These are phyloP conservation scores for Trissonchulus sp. DNA, from an alignment of 2,888 invertebrate genomes.

Conservation along the genomic window DNA sequence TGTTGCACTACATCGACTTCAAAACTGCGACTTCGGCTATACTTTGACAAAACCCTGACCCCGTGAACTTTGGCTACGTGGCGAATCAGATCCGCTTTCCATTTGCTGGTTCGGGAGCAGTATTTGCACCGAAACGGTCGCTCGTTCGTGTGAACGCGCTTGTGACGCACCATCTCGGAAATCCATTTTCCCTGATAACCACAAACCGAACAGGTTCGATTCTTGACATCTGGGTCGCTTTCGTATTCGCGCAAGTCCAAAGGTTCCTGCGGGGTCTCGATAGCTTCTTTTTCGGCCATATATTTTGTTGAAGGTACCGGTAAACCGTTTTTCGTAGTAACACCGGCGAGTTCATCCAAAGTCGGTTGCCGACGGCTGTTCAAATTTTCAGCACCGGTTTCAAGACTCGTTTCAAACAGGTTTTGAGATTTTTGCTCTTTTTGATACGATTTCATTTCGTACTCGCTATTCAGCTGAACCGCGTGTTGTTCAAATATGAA, in stretches of 20 bases:
- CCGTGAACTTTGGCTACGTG: constrained; percentile 57
- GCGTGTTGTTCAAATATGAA: constrained; percentile 27
- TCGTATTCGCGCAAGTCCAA: constrained; percentile 43
- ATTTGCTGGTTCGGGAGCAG: constrained; percentile 56
- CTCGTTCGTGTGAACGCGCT: constrained; percentile 54
- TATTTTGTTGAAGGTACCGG: no score
- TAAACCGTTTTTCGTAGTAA: background rate
- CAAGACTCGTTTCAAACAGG: background rate
- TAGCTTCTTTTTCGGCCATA: constrained; percentile 48
- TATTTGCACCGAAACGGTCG: constrained; percentile 56
- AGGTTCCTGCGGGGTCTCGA: constrained; percentile 50
- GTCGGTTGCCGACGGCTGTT: constrained; percentile 17
- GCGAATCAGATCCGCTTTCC: constrained; percentile 57
- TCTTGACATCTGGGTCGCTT: constrained; percentile 48
- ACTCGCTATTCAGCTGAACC: constrained; percentile 19
- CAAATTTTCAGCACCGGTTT: background rate
- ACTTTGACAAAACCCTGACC: constrained; percentile 52
- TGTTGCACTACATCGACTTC: background rate
- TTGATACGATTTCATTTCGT: background rate
- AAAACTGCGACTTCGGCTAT: constrained; percentile 40
- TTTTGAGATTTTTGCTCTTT: no score
- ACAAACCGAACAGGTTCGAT: constrained; percentile 49
- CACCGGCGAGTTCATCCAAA: constrained; percentile 3
- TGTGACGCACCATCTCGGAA: constrained; percentile 56
- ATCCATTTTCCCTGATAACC: constrained; percentile 53